These are phyloP conservation scores for Bradynema listronoti DNA, from an alignment of 1,140 invertebrate species.

Conservation along the genomic window DNA sequence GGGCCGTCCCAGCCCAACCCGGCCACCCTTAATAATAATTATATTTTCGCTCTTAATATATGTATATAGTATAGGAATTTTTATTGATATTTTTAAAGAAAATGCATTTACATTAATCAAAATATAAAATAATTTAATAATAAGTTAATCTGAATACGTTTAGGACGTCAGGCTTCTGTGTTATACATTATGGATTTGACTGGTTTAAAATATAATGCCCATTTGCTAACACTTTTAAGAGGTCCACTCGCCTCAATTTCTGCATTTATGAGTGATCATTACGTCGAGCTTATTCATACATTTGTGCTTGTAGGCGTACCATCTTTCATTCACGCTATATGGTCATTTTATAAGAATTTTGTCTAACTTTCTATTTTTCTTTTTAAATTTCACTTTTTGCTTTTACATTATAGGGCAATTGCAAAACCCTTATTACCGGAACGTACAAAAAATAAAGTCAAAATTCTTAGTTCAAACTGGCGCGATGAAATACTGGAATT, in stretches of 20 bases:
- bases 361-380: background rate
- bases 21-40: too few relatives aligned
- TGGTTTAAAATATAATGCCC: slow-evolving; percentile 47
- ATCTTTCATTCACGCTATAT: slow-evolving; percentile 47
- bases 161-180: slow-evolving; percentile 45
- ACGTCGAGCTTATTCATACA: slow-evolving; percentile 48
- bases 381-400: background rate
- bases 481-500: slow-evolving; percentile 45
- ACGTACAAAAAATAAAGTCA: slow-evolving; percentile 52
- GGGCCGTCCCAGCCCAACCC: too few relatives aligned
- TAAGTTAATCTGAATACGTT: slow-evolving; percentile 28
- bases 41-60: too few relatives aligned
- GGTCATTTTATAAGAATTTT: slow-evolving; percentile 31
- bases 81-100: too few relatives aligned
- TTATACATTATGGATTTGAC: slow-evolving; percentile 57
- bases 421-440: slow-evolving; percentile 52
- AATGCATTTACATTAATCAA: too few relatives aligned
- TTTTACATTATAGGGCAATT: slow-evolving; percentile 45
- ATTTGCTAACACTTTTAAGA: slow-evolving; percentile 41
- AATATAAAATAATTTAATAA: too few relatives aligned
- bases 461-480: slow-evolving; percentile 51
- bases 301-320: slow-evolving; percentile 55
- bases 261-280: slow-evolving; percentile 55
- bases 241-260: slow-evolving; percentile 52
- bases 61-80: too few relatives aligned